Percentiles rank a stretch among this genome's conserved stretches.
Evolutionary conservation across 2,888 invertebrate species (phyloP).

Genomic region (Epistrophe grossulariae): DNA sequence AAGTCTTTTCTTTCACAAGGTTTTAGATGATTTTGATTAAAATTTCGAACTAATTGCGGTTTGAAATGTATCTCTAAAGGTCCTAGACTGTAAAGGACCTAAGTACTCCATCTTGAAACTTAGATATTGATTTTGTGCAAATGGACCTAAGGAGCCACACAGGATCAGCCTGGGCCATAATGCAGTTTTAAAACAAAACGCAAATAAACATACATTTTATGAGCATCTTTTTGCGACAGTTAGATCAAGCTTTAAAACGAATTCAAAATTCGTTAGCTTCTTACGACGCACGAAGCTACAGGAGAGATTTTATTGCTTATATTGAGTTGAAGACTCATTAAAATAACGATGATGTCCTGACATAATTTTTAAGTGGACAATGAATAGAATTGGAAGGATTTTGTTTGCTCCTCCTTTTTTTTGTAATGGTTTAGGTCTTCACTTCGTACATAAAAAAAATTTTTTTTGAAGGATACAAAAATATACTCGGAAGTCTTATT

Average conservation of each 20-base stretch:
- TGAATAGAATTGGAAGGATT: constrained; percentile 7
- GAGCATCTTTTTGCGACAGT: neutral
- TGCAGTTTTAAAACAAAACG: too few species aligned
- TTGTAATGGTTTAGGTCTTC: neutral
- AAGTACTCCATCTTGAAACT: too few species aligned
- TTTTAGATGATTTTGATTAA: too few species aligned
- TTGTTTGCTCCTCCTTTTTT: neutral
- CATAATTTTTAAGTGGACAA: constrained; percentile 45
- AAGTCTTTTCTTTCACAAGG: too few species aligned
- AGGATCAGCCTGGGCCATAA: neutral
- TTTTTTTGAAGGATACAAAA: neutral
- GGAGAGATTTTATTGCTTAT: neutral
- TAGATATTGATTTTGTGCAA: neutral
- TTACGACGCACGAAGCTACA: neutral
- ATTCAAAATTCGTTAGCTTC: neutral
- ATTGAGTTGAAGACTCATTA: constrained; percentile 2
- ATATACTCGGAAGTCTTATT: neutral
- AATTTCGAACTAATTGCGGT: too few species aligned
- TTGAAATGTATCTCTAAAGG: too few species aligned
- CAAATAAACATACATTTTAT: neutral
- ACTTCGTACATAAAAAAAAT: neutral
- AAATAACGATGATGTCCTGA: constrained; percentile 52
- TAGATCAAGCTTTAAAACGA: neutral
- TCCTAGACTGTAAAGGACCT: too few species aligned
- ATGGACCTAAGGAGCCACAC: neutral